phyloP scores from a whole-genome alignment of 2,888 invertebrate genomes.

The Omphaloscelis lunosa region DNA sequence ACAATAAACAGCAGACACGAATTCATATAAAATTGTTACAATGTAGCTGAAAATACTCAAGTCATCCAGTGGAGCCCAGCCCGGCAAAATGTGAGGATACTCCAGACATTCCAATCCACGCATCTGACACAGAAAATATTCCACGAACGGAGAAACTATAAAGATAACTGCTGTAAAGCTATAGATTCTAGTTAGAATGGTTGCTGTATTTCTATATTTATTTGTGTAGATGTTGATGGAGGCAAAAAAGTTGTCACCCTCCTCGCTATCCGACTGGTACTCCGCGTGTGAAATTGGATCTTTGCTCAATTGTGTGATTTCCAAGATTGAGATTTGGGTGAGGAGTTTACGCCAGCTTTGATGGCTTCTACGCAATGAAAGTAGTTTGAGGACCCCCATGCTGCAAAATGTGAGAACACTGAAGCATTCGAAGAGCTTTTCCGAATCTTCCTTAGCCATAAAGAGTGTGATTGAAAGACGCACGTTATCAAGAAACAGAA shows the following conservation, averaged over 20 bases:
- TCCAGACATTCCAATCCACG: conserved; percentile 53
- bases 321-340: conserved; percentile 70
- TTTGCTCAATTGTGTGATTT: conserved; percentile 69
- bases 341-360: conserved; percentile 75
- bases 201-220: conserved; percentile 70
- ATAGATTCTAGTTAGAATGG: conserved; percentile 75
- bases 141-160: conserved; percentile 79
- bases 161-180: conserved; percentile 75
- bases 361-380: conserved; percentile 70
- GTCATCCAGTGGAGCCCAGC: conserved; percentile 77
- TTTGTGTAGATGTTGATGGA: conserved; percentile 72
- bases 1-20: conserved; percentile 76
- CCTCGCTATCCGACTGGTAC: conserved; percentile 66
- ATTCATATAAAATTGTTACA: conserved; percentile 73
- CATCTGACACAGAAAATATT: conserved; percentile 68
- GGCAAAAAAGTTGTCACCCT: conserved; percentile 53
- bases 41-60: conserved; percentile 72
- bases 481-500: conserved; percentile 72
- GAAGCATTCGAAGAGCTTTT: conserved; percentile 79
- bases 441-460: conserved; percentile 71
- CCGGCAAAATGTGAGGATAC: conserved; percentile 81
- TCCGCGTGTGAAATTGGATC: conserved; percentile 64
- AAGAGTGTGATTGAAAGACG: conserved; percentile 74
- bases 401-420: conserved; percentile 80
- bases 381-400: conserved; percentile 80